phyloP scores from a whole-genome alignment of 2,888 invertebrate species.

The Campopleginae sp. region DNA sequence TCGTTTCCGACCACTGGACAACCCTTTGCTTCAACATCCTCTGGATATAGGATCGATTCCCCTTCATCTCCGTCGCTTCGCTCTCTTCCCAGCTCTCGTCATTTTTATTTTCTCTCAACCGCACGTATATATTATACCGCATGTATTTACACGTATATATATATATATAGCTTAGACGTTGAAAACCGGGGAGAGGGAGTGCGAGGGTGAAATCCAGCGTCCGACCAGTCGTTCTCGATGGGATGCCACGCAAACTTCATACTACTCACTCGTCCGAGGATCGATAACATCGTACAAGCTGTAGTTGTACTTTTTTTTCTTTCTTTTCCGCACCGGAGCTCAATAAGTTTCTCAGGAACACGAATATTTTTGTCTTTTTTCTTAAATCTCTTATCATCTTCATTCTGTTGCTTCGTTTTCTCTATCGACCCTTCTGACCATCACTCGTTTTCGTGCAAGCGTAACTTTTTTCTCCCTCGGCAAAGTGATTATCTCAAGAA shows the following conservation, averaged over 20 bases:
- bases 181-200: background rate
- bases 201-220: slow-evolving; percentile 72
- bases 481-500: slow-evolving; percentile 65
- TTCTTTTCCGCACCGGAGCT: slow-evolving; percentile 11
- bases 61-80: slow-evolving; percentile 68
- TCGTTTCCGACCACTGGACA: slow-evolving; percentile 67
- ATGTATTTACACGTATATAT: slow-evolving; percentile 70
- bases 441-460: slow-evolving; percentile 15
- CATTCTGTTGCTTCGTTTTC: slow-evolving; percentile 5
- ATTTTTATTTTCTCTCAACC: slow-evolving; percentile 77
- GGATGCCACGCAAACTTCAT: slow-evolving; percentile 61
- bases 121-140: slow-evolving; percentile 76
- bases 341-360: slow-evolving; percentile 29
- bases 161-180: slow-evolving; percentile 66
- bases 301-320: slow-evolving; percentile 39
- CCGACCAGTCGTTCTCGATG: slow-evolving; percentile 61
- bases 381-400: slow-evolving; percentile 6
- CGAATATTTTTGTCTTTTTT: slow-evolving; percentile 21
- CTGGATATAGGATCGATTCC: slow-evolving; percentile 66
- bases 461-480: slow-evolving; percentile 28
- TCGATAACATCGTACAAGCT: slow-evolving; percentile 54
- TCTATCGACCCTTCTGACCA: slow-evolving; percentile 9
- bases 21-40: slow-evolving; percentile 74
- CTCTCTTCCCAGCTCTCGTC: slow-evolving; percentile 65
- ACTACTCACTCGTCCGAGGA: slow-evolving; percentile 36